phyloP scores from a whole-genome alignment of 2,888 invertebrate species.

The Neoscelio sp. region DNA sequence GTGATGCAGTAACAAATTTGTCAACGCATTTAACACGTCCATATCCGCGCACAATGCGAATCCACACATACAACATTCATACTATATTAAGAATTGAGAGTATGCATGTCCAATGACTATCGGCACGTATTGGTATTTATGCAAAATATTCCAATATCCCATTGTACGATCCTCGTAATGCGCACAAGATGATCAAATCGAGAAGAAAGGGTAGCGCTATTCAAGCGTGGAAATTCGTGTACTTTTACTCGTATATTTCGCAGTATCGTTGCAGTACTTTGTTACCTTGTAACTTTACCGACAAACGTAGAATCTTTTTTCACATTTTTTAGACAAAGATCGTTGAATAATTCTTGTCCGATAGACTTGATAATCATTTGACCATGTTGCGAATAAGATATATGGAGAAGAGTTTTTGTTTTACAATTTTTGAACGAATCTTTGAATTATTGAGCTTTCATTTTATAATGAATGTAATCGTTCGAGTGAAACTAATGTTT shows the following conservation, averaged over 20 bases:
- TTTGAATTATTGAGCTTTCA: not conserved
- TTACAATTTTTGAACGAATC: not conserved
- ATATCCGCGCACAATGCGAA: constrained; percentile 16
- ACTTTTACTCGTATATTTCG: constrained; percentile 37
- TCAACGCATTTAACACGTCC: constrained; percentile 14
- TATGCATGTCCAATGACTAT: constrained; percentile 39
- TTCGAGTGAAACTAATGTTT: not conserved
- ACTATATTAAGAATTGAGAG: constrained; percentile 35
- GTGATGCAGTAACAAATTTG: constrained; percentile 22
- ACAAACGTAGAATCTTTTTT: not conserved
- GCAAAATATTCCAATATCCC: constrained; percentile 41
- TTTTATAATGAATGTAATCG: not conserved
- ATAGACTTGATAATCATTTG: constrained; percentile 7
- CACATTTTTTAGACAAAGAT: constrained; percentile 8
- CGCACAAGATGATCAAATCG: constrained; percentile 32
- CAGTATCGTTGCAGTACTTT: constrained; percentile 18
- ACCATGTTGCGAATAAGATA: constrained; percentile 5
- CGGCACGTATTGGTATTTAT: constrained; percentile 42
- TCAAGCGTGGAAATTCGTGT: constrained; percentile 21
- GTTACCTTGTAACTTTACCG: constrained; percentile 29
- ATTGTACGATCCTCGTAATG: constrained; percentile 36
- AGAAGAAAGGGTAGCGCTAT: constrained; percentile 13
- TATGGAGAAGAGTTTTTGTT: not conserved
- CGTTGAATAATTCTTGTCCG: constrained; percentile 16
- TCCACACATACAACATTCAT: constrained; percentile 19